phyloP scores from a whole-genome alignment of 1,140 invertebrate species.

The Palaemon carinicauda region DNA sequence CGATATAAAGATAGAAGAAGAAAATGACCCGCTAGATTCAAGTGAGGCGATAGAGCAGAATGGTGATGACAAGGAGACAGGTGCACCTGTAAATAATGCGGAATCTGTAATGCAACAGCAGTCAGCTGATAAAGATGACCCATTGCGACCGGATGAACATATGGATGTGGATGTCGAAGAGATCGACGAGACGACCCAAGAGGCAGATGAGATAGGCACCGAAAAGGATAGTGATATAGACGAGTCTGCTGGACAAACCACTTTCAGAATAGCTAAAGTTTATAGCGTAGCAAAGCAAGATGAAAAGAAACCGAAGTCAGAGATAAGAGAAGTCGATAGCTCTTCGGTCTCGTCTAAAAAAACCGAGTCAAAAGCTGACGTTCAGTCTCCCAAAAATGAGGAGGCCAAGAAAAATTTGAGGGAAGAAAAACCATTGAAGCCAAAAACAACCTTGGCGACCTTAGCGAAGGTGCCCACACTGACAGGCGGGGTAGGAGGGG shows the following conservation, averaged over 20 bases:
- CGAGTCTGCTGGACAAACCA: background rate
- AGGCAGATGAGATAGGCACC: background rate
- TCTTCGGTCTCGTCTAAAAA: background rate
- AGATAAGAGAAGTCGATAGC: background rate
- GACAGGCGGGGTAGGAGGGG: conserved; percentile 19
- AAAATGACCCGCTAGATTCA: no score
- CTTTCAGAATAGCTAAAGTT: conserved; percentile 39
- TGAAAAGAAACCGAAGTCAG: background rate
- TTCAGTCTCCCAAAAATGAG: background rate
- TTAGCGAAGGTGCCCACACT: conserved; percentile 29
- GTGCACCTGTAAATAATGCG: background rate
- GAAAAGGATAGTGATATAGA: background rate
- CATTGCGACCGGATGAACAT: background rate
- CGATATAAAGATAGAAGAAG: background rate
- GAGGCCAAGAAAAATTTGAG: background rate
- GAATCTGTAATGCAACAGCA: background rate
- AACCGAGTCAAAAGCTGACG: background rate
- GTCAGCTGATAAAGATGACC: background rate
- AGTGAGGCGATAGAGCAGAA: no score
- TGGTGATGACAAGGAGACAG: no score
- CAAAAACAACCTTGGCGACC: background rate
- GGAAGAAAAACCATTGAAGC: conserved; percentile 37
- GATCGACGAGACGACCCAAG: background rate
- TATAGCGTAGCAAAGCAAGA: conserved; percentile 14
- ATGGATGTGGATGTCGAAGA: background rate